Conservation (phyloP, 2,888 invertebrate genomes). For the Drosophila peninsularis region DNA sequence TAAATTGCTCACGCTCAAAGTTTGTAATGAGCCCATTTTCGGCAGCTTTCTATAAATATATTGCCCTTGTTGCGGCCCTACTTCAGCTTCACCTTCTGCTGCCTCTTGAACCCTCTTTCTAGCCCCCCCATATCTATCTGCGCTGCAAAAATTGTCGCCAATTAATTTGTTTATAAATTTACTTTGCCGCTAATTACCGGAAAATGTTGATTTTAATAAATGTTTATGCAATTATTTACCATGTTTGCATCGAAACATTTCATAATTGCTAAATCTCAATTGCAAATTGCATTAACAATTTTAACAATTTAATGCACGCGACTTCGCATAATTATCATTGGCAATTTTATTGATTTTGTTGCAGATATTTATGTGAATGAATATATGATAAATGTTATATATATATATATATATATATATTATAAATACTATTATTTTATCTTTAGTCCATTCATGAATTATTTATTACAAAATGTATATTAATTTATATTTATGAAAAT, state of each 20-base stretch:
- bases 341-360: neutral
- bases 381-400: too few relatives aligned
- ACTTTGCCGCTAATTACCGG: constrained; percentile 10
- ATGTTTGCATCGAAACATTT: constrained; percentile 7
- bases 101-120: neutral
- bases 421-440: too few relatives aligned
- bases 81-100: neutral
- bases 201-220: constrained; percentile 16
- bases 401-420: too few relatives aligned
- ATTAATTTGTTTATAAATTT: constrained; percentile 40
- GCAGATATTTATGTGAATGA: too few relatives aligned
- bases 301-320: neutral
- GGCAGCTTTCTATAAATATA: constrained; percentile 16
- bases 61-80: constrained; percentile 7
- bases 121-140: neutral
- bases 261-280: constrained; percentile 15
- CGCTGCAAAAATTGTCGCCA: constrained; percentile 18
- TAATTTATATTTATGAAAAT: too few relatives aligned
- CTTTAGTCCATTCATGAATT: too few relatives aligned
- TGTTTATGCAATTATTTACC: constrained; percentile 9
- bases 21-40: constrained; percentile 36
- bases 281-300: neutral
- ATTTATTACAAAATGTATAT: too few relatives aligned
- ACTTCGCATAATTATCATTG: constrained; percentile 13
- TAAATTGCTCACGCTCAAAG: constrained; percentile 43